These are phyloP conservation scores for Melanotaenia trifasciata DNA, from an alignment of 2,797 vertebrate species.

Conservation along the genomic window DNA sequence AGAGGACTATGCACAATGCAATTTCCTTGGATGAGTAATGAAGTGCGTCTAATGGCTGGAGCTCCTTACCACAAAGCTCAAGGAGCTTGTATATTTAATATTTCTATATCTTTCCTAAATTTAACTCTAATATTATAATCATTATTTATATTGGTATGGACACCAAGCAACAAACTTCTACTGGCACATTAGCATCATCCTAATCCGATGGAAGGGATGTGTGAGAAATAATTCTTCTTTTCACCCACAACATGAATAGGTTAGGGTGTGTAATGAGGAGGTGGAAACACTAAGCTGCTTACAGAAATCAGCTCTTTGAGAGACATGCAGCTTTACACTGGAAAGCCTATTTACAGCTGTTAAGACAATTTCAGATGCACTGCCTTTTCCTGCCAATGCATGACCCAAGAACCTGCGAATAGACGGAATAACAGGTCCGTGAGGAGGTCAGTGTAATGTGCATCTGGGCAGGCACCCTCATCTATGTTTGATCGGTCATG, in stretches of 20 bases:
- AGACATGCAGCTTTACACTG: constrained; percentile 69
- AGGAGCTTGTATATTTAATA: constrained; percentile 27
- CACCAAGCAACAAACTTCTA: constrained; percentile 45
- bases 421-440: constrained; percentile 39
- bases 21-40: constrained; percentile 54
- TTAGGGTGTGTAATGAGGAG: constrained; percentile 79
- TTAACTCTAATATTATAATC: background rate
- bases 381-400: constrained; percentile 39
- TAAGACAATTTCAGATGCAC: constrained; percentile 74
- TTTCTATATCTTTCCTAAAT: constrained; percentile 8
- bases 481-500: constrained; percentile 5
- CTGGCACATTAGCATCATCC: constrained; percentile 61
- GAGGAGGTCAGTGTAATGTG: constrained; percentile 23
- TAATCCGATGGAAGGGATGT: constrained; percentile 61
- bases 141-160: background rate
- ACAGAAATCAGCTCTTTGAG: constrained; percentile 79
- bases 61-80: constrained; percentile 26
- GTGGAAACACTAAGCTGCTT: constrained; percentile 82
- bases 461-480: background rate
- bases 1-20: constrained; percentile 23
- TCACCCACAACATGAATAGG: constrained; percentile 73
- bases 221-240: constrained; percentile 67
- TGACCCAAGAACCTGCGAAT: constrained; percentile 45
- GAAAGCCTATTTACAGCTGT: constrained; percentile 81
- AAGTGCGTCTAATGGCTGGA: constrained; percentile 45